Conservation (phyloP, 2,888 invertebrate genomes). For the Boloria selene region DNA sequence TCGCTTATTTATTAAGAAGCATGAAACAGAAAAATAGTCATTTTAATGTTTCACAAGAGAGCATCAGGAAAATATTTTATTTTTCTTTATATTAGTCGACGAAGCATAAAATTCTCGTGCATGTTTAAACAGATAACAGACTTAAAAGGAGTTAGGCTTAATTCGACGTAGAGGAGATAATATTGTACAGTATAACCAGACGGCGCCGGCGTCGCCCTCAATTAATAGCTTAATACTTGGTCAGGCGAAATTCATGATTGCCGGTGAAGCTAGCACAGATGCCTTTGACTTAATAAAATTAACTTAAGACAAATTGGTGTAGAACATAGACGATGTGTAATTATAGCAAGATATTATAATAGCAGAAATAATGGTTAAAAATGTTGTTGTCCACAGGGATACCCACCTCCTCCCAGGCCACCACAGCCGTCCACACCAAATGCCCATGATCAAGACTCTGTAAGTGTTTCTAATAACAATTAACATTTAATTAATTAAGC, state of each 20-base stretch:
- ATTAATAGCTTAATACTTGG: constrained; percentile 54
- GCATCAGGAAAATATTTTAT: background rate
- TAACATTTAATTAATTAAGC: too few species aligned
- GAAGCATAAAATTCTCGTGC: too few species aligned
- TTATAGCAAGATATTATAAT: background rate
- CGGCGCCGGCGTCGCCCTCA: constrained; percentile 53
- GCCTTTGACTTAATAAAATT: background rate
- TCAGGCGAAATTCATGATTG: constrained; percentile 42
- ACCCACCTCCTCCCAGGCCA: constrained; percentile 87
- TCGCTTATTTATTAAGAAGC: too few species aligned
- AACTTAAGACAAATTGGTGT: too few species aligned
- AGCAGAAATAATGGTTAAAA: too few species aligned
- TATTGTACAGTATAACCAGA: constrained; percentile 44
- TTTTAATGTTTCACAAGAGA: too few species aligned
- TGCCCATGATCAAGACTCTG: constrained; percentile 89
- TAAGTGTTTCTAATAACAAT: constrained; percentile 68
- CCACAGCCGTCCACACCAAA: constrained; percentile 90
- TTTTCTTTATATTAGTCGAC: background rate
- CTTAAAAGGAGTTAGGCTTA: constrained; percentile 8
- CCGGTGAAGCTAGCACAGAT: constrained; percentile 23
- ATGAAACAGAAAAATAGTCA: too few species aligned
- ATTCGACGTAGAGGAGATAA: constrained; percentile 30
- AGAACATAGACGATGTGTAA: background rate
- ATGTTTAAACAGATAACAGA: constrained; percentile 9
- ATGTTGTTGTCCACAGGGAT: constrained; percentile 76